Base-by-base conservation (phyloP, 1,140 invertebrate genomes). In the Sycobia sp. region DNA sequence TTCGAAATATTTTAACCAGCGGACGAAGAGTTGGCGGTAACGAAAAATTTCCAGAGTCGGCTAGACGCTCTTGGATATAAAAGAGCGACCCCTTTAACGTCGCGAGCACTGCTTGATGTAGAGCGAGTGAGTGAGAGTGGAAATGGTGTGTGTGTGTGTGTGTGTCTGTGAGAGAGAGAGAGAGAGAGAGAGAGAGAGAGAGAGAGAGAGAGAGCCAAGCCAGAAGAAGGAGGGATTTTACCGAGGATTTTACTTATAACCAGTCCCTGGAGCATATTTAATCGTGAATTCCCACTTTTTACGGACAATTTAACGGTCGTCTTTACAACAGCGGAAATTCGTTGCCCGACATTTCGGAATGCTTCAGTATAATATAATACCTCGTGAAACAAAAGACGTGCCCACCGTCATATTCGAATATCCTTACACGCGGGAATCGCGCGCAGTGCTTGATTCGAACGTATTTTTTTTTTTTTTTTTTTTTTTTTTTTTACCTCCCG, bases 261-360 rank as follows among this genome's bases (percentile, higher is more conserved):
- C 36, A 62, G 59, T 46, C 50, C 59, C 43, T 10, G 14, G 39
- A 54, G 59, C 39, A 54, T 54, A 62, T 62, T 62, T 62, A 62
- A 54, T 62, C 50, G 27, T 46, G 59, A 62, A 51, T 54, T 36
- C n/a, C 18, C 20, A 50, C 11, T 63, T 43, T 63, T 63, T 57
- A 56, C 54, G 38, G 46, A 13, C 39, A 47, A 64, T 58, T 64
- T 57, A 64, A 58, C 39, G 54, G 54, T 51, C 54, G 43, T n/a
- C 34, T 32, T 14, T n/a, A 20, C 27, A 38, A 27, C 54, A 16
- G 25, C 25, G 27, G 20, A 63, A 63, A 53, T 58, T 44, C n/a
- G 54, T 64, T 44, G 18, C 47, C 62, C 27, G 55, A 57, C 44
- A 62, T 55, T 55, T 55, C 7, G 51, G 43, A 43, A 63, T 63